A percentile compares a stretch with the other conserved stretches of the same genome.
These are phyloP conservation scores for Megaceryle torquata DNA, from an alignment of 2,113 vertebrate species.

Conservation along the genomic window DNA sequence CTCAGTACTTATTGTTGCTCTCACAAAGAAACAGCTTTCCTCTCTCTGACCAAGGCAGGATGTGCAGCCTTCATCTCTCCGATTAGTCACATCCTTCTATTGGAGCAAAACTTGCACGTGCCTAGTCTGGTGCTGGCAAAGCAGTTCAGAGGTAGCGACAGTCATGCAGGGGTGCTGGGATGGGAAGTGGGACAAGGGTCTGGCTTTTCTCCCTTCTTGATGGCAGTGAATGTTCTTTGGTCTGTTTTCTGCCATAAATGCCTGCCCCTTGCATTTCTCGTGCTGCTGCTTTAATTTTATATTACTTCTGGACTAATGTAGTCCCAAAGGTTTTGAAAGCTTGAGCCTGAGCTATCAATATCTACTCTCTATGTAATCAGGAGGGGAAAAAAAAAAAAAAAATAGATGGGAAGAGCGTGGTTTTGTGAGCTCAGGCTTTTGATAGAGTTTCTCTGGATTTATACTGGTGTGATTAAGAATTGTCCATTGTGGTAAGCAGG, in stretches of 20 bases:
- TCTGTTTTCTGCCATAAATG: neutral
- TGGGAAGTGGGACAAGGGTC: neutral
- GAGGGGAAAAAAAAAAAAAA: neutral
- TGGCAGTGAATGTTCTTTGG: neutral
- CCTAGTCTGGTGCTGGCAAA: rapidly evolving
- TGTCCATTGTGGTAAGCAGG: neutral
- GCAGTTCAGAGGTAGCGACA: rapidly evolving
- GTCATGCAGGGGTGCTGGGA: rapidly evolving
- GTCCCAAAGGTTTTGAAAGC: neutral
- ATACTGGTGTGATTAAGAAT: neutral
- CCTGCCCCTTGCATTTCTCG: rapidly evolving
- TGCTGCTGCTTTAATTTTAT: neutral
- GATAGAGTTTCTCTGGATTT: neutral
- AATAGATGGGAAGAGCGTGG: neutral
- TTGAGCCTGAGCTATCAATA: neutral
- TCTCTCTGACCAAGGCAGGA: neutral
- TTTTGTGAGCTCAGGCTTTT: neutral
- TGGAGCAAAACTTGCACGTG: rapidly evolving
- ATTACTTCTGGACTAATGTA: neutral
- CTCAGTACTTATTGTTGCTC: neutral
- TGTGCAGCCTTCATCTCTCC: rapidly evolving
- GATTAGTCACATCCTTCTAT: rapidly evolving
- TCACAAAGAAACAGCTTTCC: rapidly evolving
- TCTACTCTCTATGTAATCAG: neutral
- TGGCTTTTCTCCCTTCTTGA: neutral